Base-by-base conservation (phyloP, 2,797 vertebrate species). In the Lepus townsendii region DNA sequence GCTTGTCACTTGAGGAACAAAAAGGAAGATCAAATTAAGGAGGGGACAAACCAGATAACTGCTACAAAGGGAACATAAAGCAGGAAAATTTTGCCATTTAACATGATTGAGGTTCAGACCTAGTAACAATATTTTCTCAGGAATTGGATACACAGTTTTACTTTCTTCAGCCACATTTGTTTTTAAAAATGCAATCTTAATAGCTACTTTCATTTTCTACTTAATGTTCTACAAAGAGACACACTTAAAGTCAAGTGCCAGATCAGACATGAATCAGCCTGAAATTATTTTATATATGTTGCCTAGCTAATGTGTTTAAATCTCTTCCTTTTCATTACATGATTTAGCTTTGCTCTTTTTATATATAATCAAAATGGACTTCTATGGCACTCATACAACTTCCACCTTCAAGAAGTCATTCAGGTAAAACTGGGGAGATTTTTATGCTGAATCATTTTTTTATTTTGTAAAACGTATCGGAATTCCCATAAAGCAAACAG, bases 201-300 rank as follows among this genome's bases (percentile, higher is more conserved):
- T 60, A 88, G 27, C 69, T 84, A 16, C 52, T 88, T 93, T 79
- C 32, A 16, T 83, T 87, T 96, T 94, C 16, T 68, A 52, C 50
- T 80, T 85, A 69, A 24, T 69, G 8, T 57, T 88, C 82, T 95
- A 52, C 65, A 30, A 91, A 83, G 80, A 94, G 52, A 68, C 16
- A 85, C 3, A 80, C 1, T 47, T 80, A 32, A 38, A 87, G 17
- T 68, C 32, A 85, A 75, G 2, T 35, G 12, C 86, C 83, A 89
- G 52, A 20, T 80, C 14, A 83, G 88, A 42, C 0, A 92, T 47
- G 88, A 97, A 96, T 85, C 27, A 35, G 7, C 65, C 77, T 91
- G 17, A 38, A 84, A 17, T 95, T 96, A 94, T 97, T 94, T 80
- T 65, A 90, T 71, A 54, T 85, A 72, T 90, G 82, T 96, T 80